These are phyloP conservation scores for Tinamus major DNA, from an alignment of 2,797 vertebrate species.

Conservation along the genomic window DNA sequence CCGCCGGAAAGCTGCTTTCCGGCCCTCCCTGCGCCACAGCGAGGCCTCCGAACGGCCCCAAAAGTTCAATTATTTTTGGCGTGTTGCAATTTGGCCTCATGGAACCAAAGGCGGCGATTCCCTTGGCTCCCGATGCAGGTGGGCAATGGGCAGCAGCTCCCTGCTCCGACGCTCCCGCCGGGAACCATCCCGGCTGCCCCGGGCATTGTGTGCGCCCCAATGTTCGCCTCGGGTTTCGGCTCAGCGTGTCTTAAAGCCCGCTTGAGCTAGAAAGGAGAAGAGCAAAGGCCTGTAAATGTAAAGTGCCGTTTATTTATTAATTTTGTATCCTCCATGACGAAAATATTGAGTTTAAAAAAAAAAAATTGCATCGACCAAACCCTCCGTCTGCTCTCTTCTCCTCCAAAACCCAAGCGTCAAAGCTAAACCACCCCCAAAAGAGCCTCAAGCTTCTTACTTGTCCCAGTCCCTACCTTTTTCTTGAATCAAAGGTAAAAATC, in stretches of 20 bases:
- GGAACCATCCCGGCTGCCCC: no score
- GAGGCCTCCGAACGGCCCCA: not conserved
- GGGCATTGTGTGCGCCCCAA: no score
- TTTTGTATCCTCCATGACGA: not conserved
- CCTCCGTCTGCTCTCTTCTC: not conserved
- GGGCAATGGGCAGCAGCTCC: no score
- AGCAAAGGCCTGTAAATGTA: not conserved
- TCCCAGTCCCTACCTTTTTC: not conserved
- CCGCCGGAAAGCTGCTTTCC: not conserved
- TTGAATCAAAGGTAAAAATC: not conserved
- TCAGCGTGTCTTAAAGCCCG: not conserved
- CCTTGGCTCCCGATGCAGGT: no score
- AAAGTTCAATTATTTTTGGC: no score
- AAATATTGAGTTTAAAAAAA: conserved; percentile 28
- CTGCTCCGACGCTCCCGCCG: no score
- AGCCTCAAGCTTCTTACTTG: not conserved
- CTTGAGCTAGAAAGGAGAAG: not conserved
- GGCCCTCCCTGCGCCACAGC: no score
- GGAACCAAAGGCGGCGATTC: no score
- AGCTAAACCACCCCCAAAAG: not conserved
- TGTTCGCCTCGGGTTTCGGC: not conserved
- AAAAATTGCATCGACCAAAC: conserved; percentile 14
- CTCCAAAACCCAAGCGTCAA: not conserved
- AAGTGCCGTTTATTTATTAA: conserved; percentile 57
- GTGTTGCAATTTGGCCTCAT: no score